Evolutionary conservation across 1,140 invertebrate genomes (phyloP).

Genomic region (Chrysopa pallens): DNA sequence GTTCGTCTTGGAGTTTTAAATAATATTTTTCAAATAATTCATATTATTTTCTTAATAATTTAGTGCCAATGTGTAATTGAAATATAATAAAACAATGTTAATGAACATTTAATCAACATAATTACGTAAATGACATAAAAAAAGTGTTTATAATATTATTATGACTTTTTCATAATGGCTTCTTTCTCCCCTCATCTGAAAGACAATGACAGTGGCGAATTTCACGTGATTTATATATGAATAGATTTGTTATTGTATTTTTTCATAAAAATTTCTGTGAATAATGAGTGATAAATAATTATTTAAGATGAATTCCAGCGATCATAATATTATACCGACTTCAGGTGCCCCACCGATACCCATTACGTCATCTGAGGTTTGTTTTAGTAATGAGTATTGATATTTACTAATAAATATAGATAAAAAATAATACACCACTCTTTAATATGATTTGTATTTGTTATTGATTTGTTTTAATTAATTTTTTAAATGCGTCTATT

Average conservation of each 20-base stretch:
- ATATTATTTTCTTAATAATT: too few species aligned
- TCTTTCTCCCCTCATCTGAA: conserved; percentile 37
- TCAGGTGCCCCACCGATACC: conserved; percentile 29
- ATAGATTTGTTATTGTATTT: conserved; percentile 24
- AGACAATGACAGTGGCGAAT: conserved; percentile 31
- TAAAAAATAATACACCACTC: neutral
- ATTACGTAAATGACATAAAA: too few species aligned
- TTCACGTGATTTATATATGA: conserved; percentile 29
- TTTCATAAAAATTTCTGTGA: conserved; percentile 21
- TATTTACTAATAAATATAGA: neutral
- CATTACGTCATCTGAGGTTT: conserved; percentile 28
- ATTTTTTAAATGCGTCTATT: too few species aligned
- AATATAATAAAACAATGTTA: too few species aligned
- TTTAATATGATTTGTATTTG: too few species aligned
- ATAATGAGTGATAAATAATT: conserved; percentile 9
- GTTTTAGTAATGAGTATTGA: conserved; percentile 19
- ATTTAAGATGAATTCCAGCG: conserved; percentile 29
- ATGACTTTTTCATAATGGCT: conserved; percentile 33
- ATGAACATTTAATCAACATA: too few species aligned
- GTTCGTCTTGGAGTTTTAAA: neutral
- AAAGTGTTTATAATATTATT: conserved; percentile 1
- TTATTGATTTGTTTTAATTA: too few species aligned
- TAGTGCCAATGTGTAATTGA: too few species aligned
- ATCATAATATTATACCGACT: conserved; percentile 25
- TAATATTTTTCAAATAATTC: too few species aligned